Base-by-base conservation (phyloP, 2,113 vertebrate genomes). In the Phyllostomus hastatus region DNA sequence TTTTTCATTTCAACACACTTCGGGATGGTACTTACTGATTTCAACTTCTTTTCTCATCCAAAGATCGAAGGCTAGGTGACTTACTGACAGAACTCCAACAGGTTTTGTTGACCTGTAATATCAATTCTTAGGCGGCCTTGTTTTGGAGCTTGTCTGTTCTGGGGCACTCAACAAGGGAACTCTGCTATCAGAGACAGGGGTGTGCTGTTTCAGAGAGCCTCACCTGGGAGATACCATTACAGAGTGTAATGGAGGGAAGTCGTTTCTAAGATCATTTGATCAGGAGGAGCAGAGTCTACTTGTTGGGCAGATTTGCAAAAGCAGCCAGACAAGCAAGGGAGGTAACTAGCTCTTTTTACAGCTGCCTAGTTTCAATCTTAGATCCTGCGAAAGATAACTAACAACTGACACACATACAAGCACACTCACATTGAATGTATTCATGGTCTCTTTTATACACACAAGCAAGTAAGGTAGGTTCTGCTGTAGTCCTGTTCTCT, bases 101-200 rank as follows among this genome's bases (percentile, higher is more conserved):
- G 50, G 89, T 95, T 97, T 78, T 84, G 70, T 96, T 95, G 92
- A 84, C 57, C 14, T 7, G 82, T 91, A 95, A 95, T 92, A 83
- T 96, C 96, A 92, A 91, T 98, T 98, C 97, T 90, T 98, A 97
- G 96, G 96, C 10, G 59, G 96, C 95, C 96, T 96, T 94, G 83
- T 97, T 97, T 97, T 95, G 94, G 96, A 98, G 89, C 66, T 46
- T 76, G 93, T 96, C 97, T 98, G 94, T 97, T 98, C 97, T 97
- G 98, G 97, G 97, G 98, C 98, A 98, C 97, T 94, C 97, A 96
- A 95, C 97, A 98, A 97, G 28, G 95, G 93, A 82, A 98, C 97
- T 98, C 97, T 98, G 97, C 98, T 98, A 98, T 95, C 95, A 97
- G 98, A 98, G 97, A 97, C 96, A 98, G 78, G 97, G 97, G 98